Conservation (phyloP, 1,140 invertebrate genomes). For the Cyrtorhinus lividipennis region DNA sequence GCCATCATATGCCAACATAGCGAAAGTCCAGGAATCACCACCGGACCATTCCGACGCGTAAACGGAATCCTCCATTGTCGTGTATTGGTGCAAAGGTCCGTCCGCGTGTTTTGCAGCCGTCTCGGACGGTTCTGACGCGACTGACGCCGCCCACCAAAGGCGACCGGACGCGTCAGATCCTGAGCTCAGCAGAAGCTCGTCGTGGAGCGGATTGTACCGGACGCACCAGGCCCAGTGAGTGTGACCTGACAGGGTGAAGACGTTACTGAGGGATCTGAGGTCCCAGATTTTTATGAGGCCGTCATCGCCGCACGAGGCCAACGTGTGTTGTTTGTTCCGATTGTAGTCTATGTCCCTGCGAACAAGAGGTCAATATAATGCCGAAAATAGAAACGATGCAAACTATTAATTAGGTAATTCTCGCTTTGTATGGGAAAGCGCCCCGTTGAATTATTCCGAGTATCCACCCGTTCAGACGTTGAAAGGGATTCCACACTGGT, state of each 20-base stretch:
- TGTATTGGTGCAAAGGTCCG: conserved; percentile 74
- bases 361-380: too few species aligned
- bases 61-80: conserved; percentile 96
- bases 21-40: conserved; percentile 96
- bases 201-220: conserved; percentile 85
- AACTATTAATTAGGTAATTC: neutral
- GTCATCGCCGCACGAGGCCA: conserved; percentile 91
- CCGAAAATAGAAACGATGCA: too few species aligned
- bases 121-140: conserved; percentile 13
- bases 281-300: conserved; percentile 93
- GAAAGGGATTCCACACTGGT: too few species aligned
- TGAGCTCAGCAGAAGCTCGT: conserved; percentile 86
- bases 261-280: conserved; percentile 60
- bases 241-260: conserved; percentile 72
- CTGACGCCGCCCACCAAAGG: conserved; percentile 14
- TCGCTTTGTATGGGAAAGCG: neutral
- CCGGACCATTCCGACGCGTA: conserved; percentile 94
- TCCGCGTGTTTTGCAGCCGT: conserved; percentile 44
- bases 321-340: conserved; percentile 85
- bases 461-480: too few species aligned
- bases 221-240: conserved; percentile 63
- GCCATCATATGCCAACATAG: conserved; percentile 92
- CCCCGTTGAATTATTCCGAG: too few species aligned
- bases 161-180: conserved; percentile 76
- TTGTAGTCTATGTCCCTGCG: conserved; percentile 86